Base-by-base conservation (phyloP, 2,113 vertebrate species). In the Ceyx melanurus region DNA sequence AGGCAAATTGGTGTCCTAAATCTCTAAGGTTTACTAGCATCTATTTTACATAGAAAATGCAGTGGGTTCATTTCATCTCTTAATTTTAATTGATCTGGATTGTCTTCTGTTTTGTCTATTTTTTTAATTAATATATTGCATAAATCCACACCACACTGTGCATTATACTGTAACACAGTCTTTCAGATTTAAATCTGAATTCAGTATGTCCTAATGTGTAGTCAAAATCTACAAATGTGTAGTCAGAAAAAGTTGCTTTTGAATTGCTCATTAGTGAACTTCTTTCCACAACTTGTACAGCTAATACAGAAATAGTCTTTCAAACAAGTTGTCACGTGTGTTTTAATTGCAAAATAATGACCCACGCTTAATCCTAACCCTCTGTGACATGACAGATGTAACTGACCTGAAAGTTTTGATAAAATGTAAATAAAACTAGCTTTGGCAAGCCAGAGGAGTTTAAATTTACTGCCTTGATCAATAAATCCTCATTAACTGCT, bases 401-500 rank as follows among this genome's bases (percentile, higher is more conserved):
- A 42, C 29, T 45, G 57, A 83, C 58, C 70, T 56, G 74, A 58
- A 64, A n/a, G 11, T 40, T 88, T 46, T 54, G 45, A 60, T 64
- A 57, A 70, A 75, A 85, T 8, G 51, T 20, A 51, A 57, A 72
- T 82, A 87, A 70, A 88, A 80, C 74, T 78, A 82, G 35, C 28
- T 92, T 79, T 61, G 70, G 50, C 56, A 78, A 77, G 19, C 20
- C 78, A 86, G 35, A 62, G 82, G 66, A 88, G 70, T 72, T 93
- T 66, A 60, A 51, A n/a, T 86, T 93, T 75, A 81, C 45, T 54
- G 61, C 35, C 60, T 31, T 54, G 64, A 90, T 88, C 77, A 83
- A 60, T 79, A 89, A 96, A 86, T 93, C 54, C 75, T 96, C 72
- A 91, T 84, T 88, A 95, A 96, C 21, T 81, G 72, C 78, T 73